Base-by-base conservation (phyloP, 2,888 invertebrate genomes). In the Caenorhabditis virilis region DNA sequence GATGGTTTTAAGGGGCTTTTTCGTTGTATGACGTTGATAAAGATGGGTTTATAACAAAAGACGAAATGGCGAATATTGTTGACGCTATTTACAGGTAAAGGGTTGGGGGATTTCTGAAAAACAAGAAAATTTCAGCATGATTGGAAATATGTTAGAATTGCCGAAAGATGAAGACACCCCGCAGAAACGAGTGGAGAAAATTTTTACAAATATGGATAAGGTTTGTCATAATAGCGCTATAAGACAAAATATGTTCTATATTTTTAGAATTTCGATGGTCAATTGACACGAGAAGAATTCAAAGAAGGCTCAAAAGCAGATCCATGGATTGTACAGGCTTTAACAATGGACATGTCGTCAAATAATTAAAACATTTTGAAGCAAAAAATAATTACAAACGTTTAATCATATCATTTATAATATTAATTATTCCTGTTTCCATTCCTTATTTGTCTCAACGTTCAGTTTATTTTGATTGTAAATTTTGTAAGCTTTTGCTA, bases 281-380 rank as follows among this genome's bases (percentile, higher is more conserved):
- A 80, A 66, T 74, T 86, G 58, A 85, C 85, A 3, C 79, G 84
- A 57, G 85, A 86, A 57, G 86, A 86, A 70, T 86, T 86, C 75
- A 83, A 85, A 42, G 85, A 85, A 65, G 86, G 86, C 2, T 85
- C 85, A 6, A 86, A 86, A 71, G 84, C 84, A 59, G 86, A 86
- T 61, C 86, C 86, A 0, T 86, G 86, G 86, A 86, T 86, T 45
- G 85, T 86, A 1, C 85, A 86, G 72, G 86, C 86, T 2, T 72
- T 86, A 46, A 82, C 84, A 5, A 82, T 85, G 72, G 84, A 85
- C 22, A 74, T 79, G 45, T n/a, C n/a, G n/a, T n/a, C n/a, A n/a
- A n/a, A n/a, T n/a, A n/a, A n/a, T n/a, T n/a, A n/a, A n/a, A n/a
- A n/a, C n/a, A n/a, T n/a, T n/a, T n/a, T n/a, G n/a, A n/a, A n/a